Conservation (phyloP, 2,888 invertebrate species). For the Diaphora mendica region DNA sequence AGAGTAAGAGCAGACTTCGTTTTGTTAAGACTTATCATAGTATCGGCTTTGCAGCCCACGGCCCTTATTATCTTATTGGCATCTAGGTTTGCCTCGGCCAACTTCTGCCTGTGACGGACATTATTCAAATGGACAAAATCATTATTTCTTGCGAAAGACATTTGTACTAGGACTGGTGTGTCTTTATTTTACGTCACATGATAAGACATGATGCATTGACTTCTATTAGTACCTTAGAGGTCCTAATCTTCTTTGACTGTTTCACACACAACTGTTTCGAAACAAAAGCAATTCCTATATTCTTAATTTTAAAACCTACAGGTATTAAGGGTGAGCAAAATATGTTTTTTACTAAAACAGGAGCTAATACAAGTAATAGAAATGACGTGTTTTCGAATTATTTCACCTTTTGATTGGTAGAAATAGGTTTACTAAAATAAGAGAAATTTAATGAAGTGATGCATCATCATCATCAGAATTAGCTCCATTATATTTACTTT, state of each 20-base stretch:
- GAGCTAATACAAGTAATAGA: too few species aligned
- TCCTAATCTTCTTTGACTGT: not conserved
- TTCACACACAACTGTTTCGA: not conserved
- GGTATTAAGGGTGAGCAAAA: too few species aligned
- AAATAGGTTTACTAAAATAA: too few species aligned
- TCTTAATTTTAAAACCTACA: too few species aligned
- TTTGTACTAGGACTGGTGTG: not conserved
- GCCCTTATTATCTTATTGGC: not conserved
- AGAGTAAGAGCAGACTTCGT: slow-evolving; percentile 23
- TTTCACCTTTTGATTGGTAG: too few species aligned
- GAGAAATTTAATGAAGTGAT: too few species aligned
- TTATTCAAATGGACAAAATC: too few species aligned
- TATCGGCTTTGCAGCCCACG: not conserved
- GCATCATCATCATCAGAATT: too few species aligned
- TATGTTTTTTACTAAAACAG: too few species aligned
- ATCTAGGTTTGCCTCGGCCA: not conserved
- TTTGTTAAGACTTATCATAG: not conserved
- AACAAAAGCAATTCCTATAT: not conserved
- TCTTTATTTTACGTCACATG: not conserved
- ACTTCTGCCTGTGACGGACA: not conserved
- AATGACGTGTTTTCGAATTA: too few species aligned
- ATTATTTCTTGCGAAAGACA: too few species aligned
- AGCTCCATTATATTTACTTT: not conserved
- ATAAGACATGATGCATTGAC: not conserved
- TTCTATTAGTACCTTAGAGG: not conserved